Percentiles rank a stretch among this genome's conserved stretches.
These are phyloP conservation scores for Cygnus atratus DNA, from an alignment of 2,113 vertebrate species.

Conservation along the genomic window DNA sequence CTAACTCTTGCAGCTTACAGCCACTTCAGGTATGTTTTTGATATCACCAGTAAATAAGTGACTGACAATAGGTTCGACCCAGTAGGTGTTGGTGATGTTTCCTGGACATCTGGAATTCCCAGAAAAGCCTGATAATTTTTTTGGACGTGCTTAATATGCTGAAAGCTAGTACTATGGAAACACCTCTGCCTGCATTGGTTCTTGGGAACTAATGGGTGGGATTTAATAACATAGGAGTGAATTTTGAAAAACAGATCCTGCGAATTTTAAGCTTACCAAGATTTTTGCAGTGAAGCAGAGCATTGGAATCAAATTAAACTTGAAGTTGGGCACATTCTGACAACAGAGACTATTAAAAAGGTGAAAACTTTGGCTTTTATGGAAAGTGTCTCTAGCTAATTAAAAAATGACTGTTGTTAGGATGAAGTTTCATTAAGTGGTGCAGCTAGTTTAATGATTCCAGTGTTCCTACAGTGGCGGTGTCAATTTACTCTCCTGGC, in stretches of 20 bases:
- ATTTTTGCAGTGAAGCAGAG: neutral
- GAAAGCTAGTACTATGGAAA: neutral
- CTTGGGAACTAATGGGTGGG: neutral
- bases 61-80: accelerated
- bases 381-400: neutral
- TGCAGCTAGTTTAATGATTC: neutral
- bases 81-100: neutral
- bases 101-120: neutral
- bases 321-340: neutral
- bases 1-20: neutral
- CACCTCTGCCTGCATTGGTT: neutral
- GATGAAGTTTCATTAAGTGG: neutral
- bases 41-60: accelerated
- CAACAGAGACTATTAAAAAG: neutral
- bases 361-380: neutral
- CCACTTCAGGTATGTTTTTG: accelerated
- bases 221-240: neutral
- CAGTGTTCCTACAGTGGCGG: neutral
- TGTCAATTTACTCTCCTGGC: neutral
- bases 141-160: neutral
- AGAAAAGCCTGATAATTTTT: neutral
- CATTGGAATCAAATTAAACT: neutral
- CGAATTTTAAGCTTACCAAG: neutral
- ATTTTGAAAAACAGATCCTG: neutral
- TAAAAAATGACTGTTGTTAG: neutral